Percentiles rank a stretch among this genome's conserved stretches.
phyloP scores from a whole-genome alignment of 1,140 invertebrate genomes.

The Meloidogyne chitwoodi region DNA sequence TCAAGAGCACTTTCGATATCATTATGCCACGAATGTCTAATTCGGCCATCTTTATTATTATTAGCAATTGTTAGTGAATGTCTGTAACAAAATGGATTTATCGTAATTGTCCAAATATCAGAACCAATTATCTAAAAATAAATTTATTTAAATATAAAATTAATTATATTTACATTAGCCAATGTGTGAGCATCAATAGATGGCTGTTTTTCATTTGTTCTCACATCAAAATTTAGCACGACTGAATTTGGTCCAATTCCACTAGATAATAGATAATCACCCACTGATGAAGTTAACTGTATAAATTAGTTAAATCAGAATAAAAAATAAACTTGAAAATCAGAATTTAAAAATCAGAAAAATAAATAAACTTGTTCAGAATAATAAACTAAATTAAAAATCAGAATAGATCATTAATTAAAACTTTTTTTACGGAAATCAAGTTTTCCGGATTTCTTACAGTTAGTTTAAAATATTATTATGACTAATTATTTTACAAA shows the following conservation, averaged over 20 bases:
- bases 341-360: background rate
- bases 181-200: slow-evolving; percentile 48
- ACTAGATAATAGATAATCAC: background rate
- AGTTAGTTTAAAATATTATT: too few species aligned
- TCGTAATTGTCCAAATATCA: slow-evolving; percentile 55
- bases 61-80: slow-evolving; percentile 52
- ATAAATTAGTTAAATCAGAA: background rate
- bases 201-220: slow-evolving; percentile 27
- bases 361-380: too few species aligned
- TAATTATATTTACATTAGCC: slow-evolving; percentile 32
- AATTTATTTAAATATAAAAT: background rate
- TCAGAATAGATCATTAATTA: too few species aligned
- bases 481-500: background rate
- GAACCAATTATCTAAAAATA: slow-evolving; percentile 32
- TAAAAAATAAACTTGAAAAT: slow-evolving; percentile 13
- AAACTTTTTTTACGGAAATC: too few species aligned
- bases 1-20: slow-evolving; percentile 31
- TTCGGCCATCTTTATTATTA: slow-evolving; percentile 28
- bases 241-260: slow-evolving; percentile 6
- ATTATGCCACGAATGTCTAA: slow-evolving; percentile 35
- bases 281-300: background rate
- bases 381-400: too few species aligned
- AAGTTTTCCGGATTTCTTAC: too few species aligned
- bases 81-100: slow-evolving; percentile 46
- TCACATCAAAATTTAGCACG: slow-evolving; percentile 37